A percentile compares a stretch with the other conserved stretches of the same genome.
Conservation (phyloP, 2,888 invertebrate species). For the Anorthoa munda region DNA sequence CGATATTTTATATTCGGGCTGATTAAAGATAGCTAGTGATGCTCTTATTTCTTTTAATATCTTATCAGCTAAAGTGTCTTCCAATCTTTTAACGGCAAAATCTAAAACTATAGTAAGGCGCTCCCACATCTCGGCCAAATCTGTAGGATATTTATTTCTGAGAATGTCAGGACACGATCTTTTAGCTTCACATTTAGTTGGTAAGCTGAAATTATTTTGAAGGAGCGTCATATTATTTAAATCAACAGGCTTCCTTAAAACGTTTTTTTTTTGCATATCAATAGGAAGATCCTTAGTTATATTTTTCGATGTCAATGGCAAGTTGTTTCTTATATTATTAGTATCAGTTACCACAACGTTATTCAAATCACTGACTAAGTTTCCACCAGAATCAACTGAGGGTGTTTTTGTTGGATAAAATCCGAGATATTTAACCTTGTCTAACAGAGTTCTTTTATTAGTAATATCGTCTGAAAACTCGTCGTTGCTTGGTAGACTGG, state of each 20-base stretch:
- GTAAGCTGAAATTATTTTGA: slow-evolving; percentile 72
- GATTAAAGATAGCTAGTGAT: slow-evolving; percentile 53
- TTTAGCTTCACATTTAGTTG: slow-evolving; percentile 69
- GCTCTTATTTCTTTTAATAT: slow-evolving; percentile 78
- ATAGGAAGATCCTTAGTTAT: slow-evolving; percentile 52
- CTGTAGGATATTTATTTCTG: slow-evolving; percentile 61
- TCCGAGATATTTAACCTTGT: slow-evolving; percentile 73
- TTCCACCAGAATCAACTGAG: slow-evolving; percentile 65
- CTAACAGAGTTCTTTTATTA: slow-evolving; percentile 62
- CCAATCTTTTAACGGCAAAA: slow-evolving; percentile 76
- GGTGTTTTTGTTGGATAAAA: slow-evolving; percentile 70
- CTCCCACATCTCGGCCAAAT: slow-evolving; percentile 78
- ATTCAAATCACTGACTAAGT: slow-evolving; percentile 53
- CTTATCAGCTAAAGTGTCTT: slow-evolving; percentile 78
- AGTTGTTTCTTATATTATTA: slow-evolving; percentile 28
- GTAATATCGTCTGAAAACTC: slow-evolving; percentile 30
- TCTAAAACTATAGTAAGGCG: slow-evolving; percentile 77
- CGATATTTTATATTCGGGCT: slow-evolving; percentile 36
- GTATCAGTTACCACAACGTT: slow-evolving; percentile 64
- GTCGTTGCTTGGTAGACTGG: slow-evolving; percentile 4
- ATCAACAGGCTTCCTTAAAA: slow-evolving; percentile 71
- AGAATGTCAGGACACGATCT: slow-evolving; percentile 70
- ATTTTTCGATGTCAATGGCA: slow-evolving; percentile 42
- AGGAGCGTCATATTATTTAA: slow-evolving; percentile 53
- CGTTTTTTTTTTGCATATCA: slow-evolving; percentile 47